Evolutionary conservation across 2,888 invertebrate species (phyloP), one percentile per base, ranked within the genome.

Genomic region (Xestia sexstrigata): DNA sequence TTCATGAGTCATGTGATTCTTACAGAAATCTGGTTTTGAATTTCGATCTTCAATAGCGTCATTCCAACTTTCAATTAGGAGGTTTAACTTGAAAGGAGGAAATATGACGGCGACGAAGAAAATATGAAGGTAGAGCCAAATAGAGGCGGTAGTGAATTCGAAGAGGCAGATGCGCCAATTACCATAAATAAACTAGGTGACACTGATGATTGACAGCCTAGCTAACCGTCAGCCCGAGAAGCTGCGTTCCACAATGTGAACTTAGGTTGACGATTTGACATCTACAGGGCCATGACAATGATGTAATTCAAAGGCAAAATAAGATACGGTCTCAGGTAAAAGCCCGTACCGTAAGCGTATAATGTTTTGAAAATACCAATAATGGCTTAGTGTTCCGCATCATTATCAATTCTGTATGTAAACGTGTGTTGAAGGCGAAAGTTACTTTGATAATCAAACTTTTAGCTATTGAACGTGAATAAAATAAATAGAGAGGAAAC

Each of bases 371-470:
- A 76, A 76, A 76, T 71, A 81, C 63, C 47, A 81, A 76, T 79
- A 80, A 82, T 74, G 73, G 83, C 75, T 69, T 75, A 74, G 76
- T 63, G 86, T 87, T 90, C 87, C 87, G 87, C 83, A 70, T 90
- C 82, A 87, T 87, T 89, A 90, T 83, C 76, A 62, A 90, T 91
- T 91, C 89, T 77, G 83, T 81, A 81, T 88, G 81, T 74, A 86
- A 83, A 74, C 75, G 52, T 65, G 47, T 70, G 81, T 82, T 68
- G 80, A 87, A 74, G 85, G 91, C 85, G 92, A 92, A 92, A 92
- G 92, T 91, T 79, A 78, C 80, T 83, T 82, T 85, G 79, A 85
- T 82, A 80, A 83, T 74, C 76, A 78, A 65, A 83, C 76, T 76
- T 75, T 77, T 77, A 82, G 76, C 84, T 76, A 74, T 77, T 73